Base-by-base conservation (phyloP, 2,797 vertebrate species). In the Falco columbarius region DNA sequence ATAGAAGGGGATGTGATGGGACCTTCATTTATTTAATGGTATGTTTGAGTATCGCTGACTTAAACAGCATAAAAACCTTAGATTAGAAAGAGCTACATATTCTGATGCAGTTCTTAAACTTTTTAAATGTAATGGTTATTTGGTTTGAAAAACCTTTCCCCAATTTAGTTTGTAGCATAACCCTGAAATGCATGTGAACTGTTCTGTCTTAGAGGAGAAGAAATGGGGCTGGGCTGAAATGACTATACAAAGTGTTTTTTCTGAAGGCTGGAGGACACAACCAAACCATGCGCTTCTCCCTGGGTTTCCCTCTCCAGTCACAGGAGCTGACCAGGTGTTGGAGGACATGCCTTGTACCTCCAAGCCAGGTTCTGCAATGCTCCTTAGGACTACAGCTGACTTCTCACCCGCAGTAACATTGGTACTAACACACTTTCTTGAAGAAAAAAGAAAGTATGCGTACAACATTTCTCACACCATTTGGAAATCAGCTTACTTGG, bases 21-120 rank as follows among this genome's bases (percentile, higher is more conserved):
- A 84, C 63, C 23, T 52, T 75, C 44, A 36, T 67, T 82, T 87
- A 55, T 90, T 95, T 93, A 89, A 95, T 77, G 32, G 75, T 75
- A 81, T 62, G 76, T 84, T 87, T 56, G 40, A 95, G 29, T 51
- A 34, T 72, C 51, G 24, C 47, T 79, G 51, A 49, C 51, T 95
- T 93, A 93, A 82, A 86, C 44, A 95, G 40, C 49, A 44, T 68
- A 68, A 86, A 87, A 89, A 73, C 14, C 29, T 68, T 68, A 5
- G 14, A 71, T 71, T 83, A 67, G 49, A 67, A 58, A 56, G 32
- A 87, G 36, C 19, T 46, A 62, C 51, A 10, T 77, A 68, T 62
- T 68, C 86, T 3, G 1, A 27, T 5, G 1, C 3, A 56, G 16
- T 34, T 87, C 49, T 74, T 83, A 76, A 91, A 79, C 34, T 84